Conservation (phyloP, 2,113 vertebrate genomes). For the Mystacornis crossleyi region DNA sequence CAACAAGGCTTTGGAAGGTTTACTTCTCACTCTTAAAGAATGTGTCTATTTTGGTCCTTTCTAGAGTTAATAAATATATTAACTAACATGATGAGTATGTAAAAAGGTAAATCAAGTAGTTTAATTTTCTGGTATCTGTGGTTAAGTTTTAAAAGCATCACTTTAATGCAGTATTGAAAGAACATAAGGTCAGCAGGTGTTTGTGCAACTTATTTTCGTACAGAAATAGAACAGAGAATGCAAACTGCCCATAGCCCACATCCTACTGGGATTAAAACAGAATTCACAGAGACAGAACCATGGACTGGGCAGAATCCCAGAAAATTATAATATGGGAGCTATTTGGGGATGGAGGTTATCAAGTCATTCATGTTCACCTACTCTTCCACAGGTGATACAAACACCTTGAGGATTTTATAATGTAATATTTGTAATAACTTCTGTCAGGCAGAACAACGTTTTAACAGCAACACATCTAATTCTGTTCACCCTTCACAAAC, state of each 20-base stretch:
- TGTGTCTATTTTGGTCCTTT: neutral
- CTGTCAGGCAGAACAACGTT: neutral
- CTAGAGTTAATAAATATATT: neutral
- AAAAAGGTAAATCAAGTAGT: neutral
- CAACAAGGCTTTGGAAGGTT: neutral
- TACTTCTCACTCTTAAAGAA: neutral
- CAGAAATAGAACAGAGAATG: neutral
- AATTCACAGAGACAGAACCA: neutral
- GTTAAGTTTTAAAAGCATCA: neutral
- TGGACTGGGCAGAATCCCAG: neutral
- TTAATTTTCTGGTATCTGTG: neutral
- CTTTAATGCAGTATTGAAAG: neutral
- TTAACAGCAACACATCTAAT: neutral
- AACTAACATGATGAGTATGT: neutral
- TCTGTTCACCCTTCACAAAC: neutral
- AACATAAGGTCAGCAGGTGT: conserved; percentile 6
- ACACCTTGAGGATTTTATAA: neutral
- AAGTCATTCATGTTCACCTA: neutral
- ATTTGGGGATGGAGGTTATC: neutral
- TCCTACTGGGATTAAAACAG: neutral
- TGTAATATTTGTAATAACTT: neutral
- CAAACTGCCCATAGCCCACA: neutral
- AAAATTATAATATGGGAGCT: neutral
- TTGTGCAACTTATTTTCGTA: neutral
- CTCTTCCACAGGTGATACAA: neutral